phyloP scores from a whole-genome alignment of 2,797 vertebrate species.

The Poeciliopsis infans region DNA sequence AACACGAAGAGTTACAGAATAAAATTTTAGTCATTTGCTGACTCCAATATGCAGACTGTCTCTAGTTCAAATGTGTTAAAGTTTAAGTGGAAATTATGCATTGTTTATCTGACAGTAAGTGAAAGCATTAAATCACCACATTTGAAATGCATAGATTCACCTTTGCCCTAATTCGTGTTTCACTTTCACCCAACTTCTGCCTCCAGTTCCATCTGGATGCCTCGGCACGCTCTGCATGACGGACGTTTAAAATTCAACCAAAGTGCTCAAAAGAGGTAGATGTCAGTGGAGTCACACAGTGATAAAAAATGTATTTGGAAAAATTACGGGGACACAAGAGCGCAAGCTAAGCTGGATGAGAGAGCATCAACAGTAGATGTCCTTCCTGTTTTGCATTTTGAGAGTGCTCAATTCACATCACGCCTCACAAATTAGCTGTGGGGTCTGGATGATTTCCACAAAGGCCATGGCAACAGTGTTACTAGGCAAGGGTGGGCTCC shows the following conservation, averaged over 20 bases:
- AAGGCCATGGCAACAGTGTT: conserved; percentile 78
- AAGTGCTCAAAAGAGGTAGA: conserved; percentile 4
- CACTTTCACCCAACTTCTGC: conserved; percentile 17
- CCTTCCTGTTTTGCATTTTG: conserved; percentile 64
- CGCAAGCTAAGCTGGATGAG: conserved; percentile 5
- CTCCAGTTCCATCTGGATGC: conserved; percentile 1
- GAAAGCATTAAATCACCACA: conserved; percentile 17
- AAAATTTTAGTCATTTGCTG: conserved; percentile 6
- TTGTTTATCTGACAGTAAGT: conserved; percentile 6
- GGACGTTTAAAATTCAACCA: conserved; percentile 8
- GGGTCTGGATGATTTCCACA: conserved; percentile 63
- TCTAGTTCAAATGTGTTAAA: background rate
- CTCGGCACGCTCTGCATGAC: background rate
- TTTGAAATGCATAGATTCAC: conserved; percentile 24
- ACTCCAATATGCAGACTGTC: conserved; percentile 3
- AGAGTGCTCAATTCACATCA: conserved; percentile 74
- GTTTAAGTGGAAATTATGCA: background rate
- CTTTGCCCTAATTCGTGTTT: conserved; percentile 25
- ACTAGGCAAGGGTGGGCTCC: conserved; percentile 58
- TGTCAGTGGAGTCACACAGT: conserved; percentile 26
- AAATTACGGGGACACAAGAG: conserved; percentile 4
- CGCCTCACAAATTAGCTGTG: conserved; percentile 60
- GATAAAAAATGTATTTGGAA: background rate
- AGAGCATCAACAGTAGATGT: conserved; percentile 24
- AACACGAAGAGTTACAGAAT: background rate